Conservation (phyloP, 2,888 invertebrate genomes). For the Noctua janthina region DNA sequence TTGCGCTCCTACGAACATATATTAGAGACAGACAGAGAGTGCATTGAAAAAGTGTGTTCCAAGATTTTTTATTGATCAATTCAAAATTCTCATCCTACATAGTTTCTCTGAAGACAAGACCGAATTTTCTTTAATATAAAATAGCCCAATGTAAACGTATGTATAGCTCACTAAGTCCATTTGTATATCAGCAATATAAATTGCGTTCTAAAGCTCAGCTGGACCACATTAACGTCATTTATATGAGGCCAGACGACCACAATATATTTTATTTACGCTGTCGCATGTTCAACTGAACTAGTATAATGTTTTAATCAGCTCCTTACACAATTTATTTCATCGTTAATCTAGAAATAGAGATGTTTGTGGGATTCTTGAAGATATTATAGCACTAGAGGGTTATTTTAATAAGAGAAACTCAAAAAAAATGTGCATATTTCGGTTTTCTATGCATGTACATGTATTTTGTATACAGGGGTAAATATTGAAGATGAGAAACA, state of each 20-base stretch:
- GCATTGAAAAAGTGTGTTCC: not conserved
- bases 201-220: constrained; percentile 43
- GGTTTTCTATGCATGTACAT: too few species aligned
- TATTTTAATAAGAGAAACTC: not conserved
- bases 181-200: constrained; percentile 51
- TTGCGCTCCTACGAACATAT: not conserved
- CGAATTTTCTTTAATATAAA: not conserved
- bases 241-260: constrained; percentile 54
- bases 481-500: not conserved
- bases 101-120: not conserved
- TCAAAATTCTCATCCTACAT: not conserved
- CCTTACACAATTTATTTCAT: constrained; percentile 58
- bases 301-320: constrained; percentile 64
- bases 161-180: constrained; percentile 14
- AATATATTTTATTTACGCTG: constrained; percentile 61
- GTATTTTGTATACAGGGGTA: not conserved
- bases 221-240: constrained; percentile 44
- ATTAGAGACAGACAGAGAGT: not conserved
- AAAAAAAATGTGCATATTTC: not conserved
- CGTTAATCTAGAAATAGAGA: constrained; percentile 45
- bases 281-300: constrained; percentile 30
- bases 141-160: not conserved
- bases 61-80: not conserved
- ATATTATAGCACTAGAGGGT: not conserved
- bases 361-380: constrained; percentile 10